Base-by-base conservation (phyloP, 2,797 vertebrate genomes). In the Gadopsis bispinosus region DNA sequence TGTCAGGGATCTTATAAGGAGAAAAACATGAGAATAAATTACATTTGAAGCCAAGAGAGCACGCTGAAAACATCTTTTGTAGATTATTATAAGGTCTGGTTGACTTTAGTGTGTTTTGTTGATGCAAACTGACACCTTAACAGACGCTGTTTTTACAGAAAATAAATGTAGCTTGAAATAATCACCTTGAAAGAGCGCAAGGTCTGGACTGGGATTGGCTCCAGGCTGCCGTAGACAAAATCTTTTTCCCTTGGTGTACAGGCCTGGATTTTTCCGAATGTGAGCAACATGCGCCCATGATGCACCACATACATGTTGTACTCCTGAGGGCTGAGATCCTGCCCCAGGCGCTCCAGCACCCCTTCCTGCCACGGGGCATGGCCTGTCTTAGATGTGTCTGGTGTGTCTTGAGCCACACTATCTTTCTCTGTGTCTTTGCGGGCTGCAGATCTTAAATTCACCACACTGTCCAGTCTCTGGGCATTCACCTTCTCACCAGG, bases 221-320 rank as follows among this genome's bases (percentile, higher is more conserved):
- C 97, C 63, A 98, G 91, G 48, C 95, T 97, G 55, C 97, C 97
- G 0, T 99, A 99, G n/a, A 98, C 97, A 84, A 98, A 99, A 75
- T 99, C 97, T 74, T 88, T 96, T 41, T 99, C 97, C 83, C 89
- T 96, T 0, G 97, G 96, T 0, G 97, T 99, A 60, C 97, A 98
- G 77, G 97, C 97, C 33, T 94, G 76, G 50, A 98, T 96, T 82
- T 99, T 96, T n/a, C 97, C 97, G n/a, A 98, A 98, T 73, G 94
- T 88, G 26, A 99, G 93, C 41, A 99, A 96, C 97, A 98, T 98
- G 64, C 96, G 94, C 0, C 97, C 97, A 0, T 99, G 96, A 89
- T 99, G 97, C 73, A 97, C 96, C 69, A 98, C 53, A 0, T 98
- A 99, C 97, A 98, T 98, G 81, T 97, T 97, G 89, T 95, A 98